Percentiles rank a stretch among this genome's conserved stretches.
Evolutionary conservation across 2,797 vertebrate species (phyloP).

Genomic region (Xenentodon cancila): DNA sequence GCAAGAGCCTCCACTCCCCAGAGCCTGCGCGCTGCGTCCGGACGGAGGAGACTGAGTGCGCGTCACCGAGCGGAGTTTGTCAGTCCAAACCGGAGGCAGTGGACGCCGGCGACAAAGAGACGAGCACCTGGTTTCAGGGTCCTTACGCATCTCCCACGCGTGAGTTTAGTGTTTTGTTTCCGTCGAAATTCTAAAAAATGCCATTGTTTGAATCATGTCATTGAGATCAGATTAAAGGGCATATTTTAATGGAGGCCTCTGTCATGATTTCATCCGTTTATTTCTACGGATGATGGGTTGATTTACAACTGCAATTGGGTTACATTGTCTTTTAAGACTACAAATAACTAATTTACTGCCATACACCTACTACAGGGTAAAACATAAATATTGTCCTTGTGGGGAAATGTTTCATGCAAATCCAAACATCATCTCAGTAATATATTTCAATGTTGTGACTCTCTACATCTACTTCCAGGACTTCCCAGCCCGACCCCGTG

Average conservation of each 20-base stretch:
- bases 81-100: conserved; percentile 70
- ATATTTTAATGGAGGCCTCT: too few relatives aligned
- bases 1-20: conserved; percentile 54
- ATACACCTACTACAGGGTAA: too few relatives aligned
- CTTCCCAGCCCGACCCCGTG: conserved; percentile 81
- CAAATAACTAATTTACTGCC: too few relatives aligned
- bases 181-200: not conserved
- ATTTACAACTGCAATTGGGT: too few relatives aligned
- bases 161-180: conserved; percentile 70
- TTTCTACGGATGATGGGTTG: too few relatives aligned
- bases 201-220: too few relatives aligned
- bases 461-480: conserved; percentile 69
- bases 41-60: conserved; percentile 63
- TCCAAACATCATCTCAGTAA: not conserved
- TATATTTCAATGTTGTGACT: not conserved
- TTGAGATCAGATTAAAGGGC: too few relatives aligned
- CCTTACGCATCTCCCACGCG: conserved; percentile 79
- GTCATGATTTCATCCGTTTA: too few relatives aligned
- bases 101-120: conserved; percentile 73
- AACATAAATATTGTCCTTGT: not conserved
- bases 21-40: conserved; percentile 58
- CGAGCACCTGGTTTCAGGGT: conserved; percentile 74
- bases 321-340: too few relatives aligned
- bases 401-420: not conserved
- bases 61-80: conserved; percentile 68